phyloP scores from a whole-genome alignment of 2,797 vertebrate genomes.

The Scomberomorus guttatus region DNA sequence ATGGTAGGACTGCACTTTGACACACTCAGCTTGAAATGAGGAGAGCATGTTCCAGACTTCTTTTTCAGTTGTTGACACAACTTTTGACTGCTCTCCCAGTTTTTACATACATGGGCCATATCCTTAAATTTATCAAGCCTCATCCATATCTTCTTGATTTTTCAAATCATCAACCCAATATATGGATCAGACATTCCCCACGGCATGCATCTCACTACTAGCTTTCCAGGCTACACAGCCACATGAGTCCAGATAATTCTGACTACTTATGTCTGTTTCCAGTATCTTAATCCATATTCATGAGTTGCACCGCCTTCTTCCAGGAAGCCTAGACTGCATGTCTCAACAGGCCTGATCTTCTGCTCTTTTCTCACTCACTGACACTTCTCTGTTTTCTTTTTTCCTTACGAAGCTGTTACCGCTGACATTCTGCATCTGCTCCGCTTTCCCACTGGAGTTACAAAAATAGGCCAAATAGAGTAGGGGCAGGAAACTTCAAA shows the following conservation, averaged over 20 bases:
- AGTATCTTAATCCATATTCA: conserved; percentile 32
- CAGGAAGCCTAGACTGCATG: conserved; percentile 16
- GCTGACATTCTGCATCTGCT: conserved; percentile 23
- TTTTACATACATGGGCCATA: neutral
- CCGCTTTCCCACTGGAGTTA: conserved; percentile 17
- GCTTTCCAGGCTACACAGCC: neutral
- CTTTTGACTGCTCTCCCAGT: neutral
- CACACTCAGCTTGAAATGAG: neutral
- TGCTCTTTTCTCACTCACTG: conserved; percentile 39
- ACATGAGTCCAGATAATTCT: conserved; percentile 3
- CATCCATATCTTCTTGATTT: neutral
- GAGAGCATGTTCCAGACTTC: neutral
- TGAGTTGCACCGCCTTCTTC: conserved; percentile 1
- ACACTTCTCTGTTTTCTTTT: conserved; percentile 31
- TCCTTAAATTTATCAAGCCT: neutral
- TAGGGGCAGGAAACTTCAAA: neutral
- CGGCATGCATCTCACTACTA: neutral
- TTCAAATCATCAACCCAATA: neutral
- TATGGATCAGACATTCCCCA: neutral
- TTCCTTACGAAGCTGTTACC: conserved; percentile 10
- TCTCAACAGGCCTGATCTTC: conserved; percentile 39
- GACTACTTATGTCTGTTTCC: conserved; percentile 7
- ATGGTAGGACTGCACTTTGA: conserved; percentile 11
- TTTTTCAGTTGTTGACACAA: neutral
- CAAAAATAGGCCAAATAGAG: conserved; percentile 44